These are phyloP conservation scores for Epinephelus lanceolatus DNA, from an alignment of 2,113 vertebrate species.

Conservation along the genomic window DNA sequence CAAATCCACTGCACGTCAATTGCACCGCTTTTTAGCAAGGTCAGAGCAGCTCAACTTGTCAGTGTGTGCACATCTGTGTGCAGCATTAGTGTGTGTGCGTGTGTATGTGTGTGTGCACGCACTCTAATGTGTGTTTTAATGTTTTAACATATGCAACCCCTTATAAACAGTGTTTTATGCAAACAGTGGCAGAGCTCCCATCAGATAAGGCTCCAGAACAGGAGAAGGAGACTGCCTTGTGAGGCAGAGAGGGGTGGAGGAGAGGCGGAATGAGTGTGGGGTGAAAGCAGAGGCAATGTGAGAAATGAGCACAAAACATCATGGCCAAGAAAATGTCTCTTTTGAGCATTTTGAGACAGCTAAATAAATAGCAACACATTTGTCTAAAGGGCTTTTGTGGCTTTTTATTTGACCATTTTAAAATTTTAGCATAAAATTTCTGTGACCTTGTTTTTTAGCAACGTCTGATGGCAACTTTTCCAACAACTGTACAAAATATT, in stretches of 20 bases:
- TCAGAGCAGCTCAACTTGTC: conserved; percentile 59
- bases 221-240: conserved; percentile 75
- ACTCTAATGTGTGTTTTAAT: conserved; percentile 79
- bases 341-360: conserved; percentile 36
- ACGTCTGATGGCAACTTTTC: conserved; percentile 1
- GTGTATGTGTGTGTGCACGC: conserved; percentile 55
- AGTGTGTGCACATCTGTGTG: conserved; percentile 41
- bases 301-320: conserved; percentile 58
- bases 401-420: conserved; percentile 17
- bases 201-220: conserved; percentile 83
- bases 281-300: conserved; percentile 62
- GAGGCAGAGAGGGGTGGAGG: conserved; percentile 37
- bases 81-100: conserved; percentile 43
- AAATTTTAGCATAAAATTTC: conserved; percentile 29
- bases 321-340: conserved; percentile 42
- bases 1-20: conserved; percentile 54
- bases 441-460: background rate
- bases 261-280: conserved; percentile 64
- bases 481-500: background rate
- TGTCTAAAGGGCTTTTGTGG: conserved; percentile 6
- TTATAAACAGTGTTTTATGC: conserved; percentile 86
- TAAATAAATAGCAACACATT: conserved; percentile 51
- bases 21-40: conserved; percentile 62
- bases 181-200: conserved; percentile 85
- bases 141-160: conserved; percentile 86